phyloP scores from a whole-genome alignment of 2,113 vertebrate species.

The Tetrao urogallus region DNA sequence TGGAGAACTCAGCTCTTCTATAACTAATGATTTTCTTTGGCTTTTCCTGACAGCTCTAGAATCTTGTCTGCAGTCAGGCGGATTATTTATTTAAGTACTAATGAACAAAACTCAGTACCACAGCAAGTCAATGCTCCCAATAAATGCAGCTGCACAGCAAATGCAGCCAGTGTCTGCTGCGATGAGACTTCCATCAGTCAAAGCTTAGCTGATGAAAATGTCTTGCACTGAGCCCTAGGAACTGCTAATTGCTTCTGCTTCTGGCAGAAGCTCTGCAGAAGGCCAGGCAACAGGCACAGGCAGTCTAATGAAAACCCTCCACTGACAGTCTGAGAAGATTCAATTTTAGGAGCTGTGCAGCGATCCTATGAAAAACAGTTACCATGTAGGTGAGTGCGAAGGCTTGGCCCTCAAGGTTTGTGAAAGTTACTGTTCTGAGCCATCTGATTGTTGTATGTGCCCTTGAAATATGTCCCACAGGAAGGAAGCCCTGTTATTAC shows the following conservation, averaged over 20 bases:
- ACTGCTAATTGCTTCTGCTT: conserved; percentile 28
- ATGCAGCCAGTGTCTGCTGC: conserved; percentile 4
- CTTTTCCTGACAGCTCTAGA: background rate
- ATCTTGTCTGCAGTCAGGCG: conserved; percentile 11
- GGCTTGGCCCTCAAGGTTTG: background rate
- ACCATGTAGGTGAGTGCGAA: background rate
- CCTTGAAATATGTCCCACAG: background rate
- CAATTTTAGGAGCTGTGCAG: background rate
- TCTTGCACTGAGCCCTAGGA: conserved; percentile 2
- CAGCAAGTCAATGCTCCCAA: conserved; percentile 21
- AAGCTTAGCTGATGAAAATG: conserved; percentile 14
- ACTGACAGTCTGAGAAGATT: background rate
- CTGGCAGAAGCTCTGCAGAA: conserved; percentile 37
- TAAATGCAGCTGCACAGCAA: conserved; percentile 35
- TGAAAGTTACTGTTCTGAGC: background rate
- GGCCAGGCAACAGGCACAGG: background rate
- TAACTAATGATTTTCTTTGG: conserved; percentile 29
- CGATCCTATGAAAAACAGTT: background rate
- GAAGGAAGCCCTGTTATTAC: background rate
- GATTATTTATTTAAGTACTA: conserved; percentile 50
- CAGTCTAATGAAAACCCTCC: background rate
- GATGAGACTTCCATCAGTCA: conserved; percentile 18
- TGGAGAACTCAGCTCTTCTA: background rate
- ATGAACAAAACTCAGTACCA: conserved; percentile 28
- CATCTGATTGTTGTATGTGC: background rate